Evolutionary conservation across 2,113 vertebrate species (phyloP), one percentile per base, ranked within the genome.

Genomic region (Pleuronectes platessa): DNA sequence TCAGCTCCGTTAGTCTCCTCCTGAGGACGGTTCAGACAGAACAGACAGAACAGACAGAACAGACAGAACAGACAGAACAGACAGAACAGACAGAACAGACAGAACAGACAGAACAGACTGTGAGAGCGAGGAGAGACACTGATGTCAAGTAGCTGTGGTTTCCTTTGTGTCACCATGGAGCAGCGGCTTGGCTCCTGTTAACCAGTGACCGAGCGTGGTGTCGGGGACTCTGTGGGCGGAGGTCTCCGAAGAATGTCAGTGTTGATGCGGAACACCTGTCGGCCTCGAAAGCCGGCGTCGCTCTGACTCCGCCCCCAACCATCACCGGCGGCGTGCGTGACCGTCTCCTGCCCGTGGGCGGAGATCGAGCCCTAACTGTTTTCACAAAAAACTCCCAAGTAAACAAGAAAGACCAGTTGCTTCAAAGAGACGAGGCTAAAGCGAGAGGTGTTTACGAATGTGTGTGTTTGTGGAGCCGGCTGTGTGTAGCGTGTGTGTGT

Each of bases 251-350:
- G 88, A 90, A 90, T 89, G 87, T 87, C 73, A 68, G 45, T 56
- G 87, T 70, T 92, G 89, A 92, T 82, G 27, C 26, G 66, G 72
- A 93, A 90, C 93, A 95, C 93, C 93, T 95, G 93, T 80, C 60
- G 27, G 66, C 73, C 79, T 83, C 35, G 77, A 79, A 78, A 24
- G 76, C 85, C 76, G 65, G 83, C 85, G 67, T 61, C 67, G 18
- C 69, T 75, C 61, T 71, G 62, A 49, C 81, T 66, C 85, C 80
- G 40, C 88, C 86, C 70, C 26, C 24, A 24, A 60, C 61, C 23
- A n/a, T 51, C 47, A 51, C 47, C 68, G 10, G 40, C 3, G 40
- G 40, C 40, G 40, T 13, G 2, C 35, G 26, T 66, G 20, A 61
- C 69, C 5, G 31, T 68, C 68, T 20, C 65, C 35, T 35, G 55